A percentile compares a stretch with the other conserved stretches of the same genome.
Evolutionary conservation across 1,140 invertebrate species (phyloP).

Genomic region (Dendrolimus kikuchii): DNA sequence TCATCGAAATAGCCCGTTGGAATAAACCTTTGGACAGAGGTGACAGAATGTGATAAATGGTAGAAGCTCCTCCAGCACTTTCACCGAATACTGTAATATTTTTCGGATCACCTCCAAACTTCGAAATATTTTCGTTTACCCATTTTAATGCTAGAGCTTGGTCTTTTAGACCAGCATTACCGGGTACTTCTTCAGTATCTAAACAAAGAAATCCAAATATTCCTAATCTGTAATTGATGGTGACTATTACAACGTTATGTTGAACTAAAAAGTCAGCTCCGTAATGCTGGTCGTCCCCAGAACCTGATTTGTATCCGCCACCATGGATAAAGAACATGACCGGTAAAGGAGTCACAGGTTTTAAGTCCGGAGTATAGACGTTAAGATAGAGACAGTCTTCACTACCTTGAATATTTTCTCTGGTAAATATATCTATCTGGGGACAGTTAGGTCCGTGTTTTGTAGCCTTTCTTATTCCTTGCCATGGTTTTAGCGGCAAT

Average conservation of each 20-base stretch:
- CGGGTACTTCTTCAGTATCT: constrained; percentile 56
- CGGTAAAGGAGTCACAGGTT: constrained; percentile 29
- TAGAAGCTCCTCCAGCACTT: constrained; percentile 74
- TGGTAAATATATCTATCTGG: constrained; percentile 32
- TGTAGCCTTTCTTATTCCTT: constrained; percentile 28
- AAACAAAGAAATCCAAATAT: constrained; percentile 72
- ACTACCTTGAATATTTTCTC: constrained; percentile 21
- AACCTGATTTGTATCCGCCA: constrained; percentile 55
- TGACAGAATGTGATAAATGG: constrained; percentile 30
- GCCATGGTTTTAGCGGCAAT: constrained; percentile 56
- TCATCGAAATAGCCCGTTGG: constrained; percentile 36
- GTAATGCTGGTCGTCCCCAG: constrained; percentile 50
- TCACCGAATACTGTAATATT: constrained; percentile 86
- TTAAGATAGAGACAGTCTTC: constrained; percentile 67
- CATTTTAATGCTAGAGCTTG: constrained; percentile 51
- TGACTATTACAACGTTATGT: constrained; percentile 77
- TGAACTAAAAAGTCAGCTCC: constrained; percentile 76
- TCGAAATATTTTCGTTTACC: constrained; percentile 42
- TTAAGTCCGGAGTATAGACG: constrained; percentile 48
- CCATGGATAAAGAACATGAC: constrained; percentile 72
- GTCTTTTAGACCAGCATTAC: constrained; percentile 51
- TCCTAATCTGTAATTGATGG: constrained; percentile 81
- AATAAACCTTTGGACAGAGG: constrained; percentile 62
- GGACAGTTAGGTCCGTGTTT: constrained; percentile 32
- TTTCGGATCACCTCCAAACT: constrained; percentile 82